Conservation (phyloP, 2,888 invertebrate genomes). For the Strigamia crassipes region DNA sequence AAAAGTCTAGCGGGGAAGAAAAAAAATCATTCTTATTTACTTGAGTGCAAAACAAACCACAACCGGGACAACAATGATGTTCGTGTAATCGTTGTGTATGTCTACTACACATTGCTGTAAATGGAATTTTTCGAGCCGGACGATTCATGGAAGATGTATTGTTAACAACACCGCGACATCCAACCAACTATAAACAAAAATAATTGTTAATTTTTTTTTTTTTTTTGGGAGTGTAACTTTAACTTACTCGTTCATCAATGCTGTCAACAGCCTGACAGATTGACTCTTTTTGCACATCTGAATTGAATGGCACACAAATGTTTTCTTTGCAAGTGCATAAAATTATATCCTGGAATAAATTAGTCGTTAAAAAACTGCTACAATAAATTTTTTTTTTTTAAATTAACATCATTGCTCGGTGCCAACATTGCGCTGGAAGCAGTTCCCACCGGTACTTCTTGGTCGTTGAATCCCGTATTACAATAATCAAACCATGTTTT, state of each 20-base stretch:
- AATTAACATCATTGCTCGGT: neutral
- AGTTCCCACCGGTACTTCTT: neutral
- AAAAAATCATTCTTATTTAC: conserved; percentile 58
- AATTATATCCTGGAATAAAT: neutral
- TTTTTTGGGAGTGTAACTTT: neutral
- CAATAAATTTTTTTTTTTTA: no score
- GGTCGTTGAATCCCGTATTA: neutral
- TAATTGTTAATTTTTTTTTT: neutral
- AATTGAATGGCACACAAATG: neutral
- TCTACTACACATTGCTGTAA: conserved; percentile 75
- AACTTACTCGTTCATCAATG: conserved; percentile 49
- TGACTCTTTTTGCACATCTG: neutral
- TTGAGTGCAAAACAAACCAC: conserved; percentile 88
- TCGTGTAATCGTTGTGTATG: conserved; percentile 75
- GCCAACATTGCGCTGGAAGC: neutral
- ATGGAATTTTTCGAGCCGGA: conserved; percentile 68
- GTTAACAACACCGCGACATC: conserved; percentile 74
- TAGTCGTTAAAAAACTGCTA: no score
- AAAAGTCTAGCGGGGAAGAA: neutral
- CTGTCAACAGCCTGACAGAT: conserved; percentile 49
- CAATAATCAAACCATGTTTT: conserved; percentile 1
- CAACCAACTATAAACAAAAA: conserved; percentile 63
- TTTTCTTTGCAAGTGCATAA: conserved; percentile 45
- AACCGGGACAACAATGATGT: conserved; percentile 89
- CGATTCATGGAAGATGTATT: conserved; percentile 51